A percentile compares a stretch with the other conserved stretches of the same genome.
Conservation (phyloP, 2,888 invertebrate genomes). For the Acutogordius australiensis region DNA sequence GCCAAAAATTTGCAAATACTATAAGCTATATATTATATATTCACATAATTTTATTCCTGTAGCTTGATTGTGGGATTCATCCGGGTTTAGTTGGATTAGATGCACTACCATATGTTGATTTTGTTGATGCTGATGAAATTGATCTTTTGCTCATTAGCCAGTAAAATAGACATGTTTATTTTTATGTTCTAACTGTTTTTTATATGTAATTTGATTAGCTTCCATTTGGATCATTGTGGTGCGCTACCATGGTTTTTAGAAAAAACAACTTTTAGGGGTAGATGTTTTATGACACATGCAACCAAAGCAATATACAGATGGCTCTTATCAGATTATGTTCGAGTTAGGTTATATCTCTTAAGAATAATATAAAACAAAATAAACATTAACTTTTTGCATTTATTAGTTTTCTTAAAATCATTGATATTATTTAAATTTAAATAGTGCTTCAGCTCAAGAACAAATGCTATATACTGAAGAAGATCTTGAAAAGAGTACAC, state of each 20-base stretch:
- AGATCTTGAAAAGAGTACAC: constrained; percentile 86
- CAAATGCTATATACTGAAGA: constrained; percentile 88
- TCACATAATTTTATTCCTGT: constrained; percentile 15
- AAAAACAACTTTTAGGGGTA: constrained; percentile 66
- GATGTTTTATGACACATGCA: constrained; percentile 97
- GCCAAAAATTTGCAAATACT: neutral
- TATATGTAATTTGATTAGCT: constrained; percentile 31
- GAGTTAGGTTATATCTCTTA: constrained; percentile 41
- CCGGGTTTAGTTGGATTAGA: constrained; percentile 89
- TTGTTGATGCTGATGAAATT: constrained; percentile 73
- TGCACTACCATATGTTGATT: constrained; percentile 79
- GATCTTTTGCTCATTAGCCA: constrained; percentile 79
- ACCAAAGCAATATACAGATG: constrained; percentile 96
- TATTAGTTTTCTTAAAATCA: too few species aligned
- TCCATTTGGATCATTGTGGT: constrained; percentile 90
- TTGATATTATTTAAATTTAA: too few species aligned
- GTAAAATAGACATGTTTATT: constrained; percentile 29
- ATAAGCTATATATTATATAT: neutral
- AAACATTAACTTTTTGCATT: too few species aligned
- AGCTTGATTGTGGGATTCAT: constrained; percentile 89
- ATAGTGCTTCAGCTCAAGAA: constrained; percentile 26
- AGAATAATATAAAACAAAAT: neutral
- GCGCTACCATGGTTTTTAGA: constrained; percentile 86
- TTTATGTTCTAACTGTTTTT: constrained; percentile 11
- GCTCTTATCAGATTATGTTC: constrained; percentile 90